phyloP scores from a whole-genome alignment of 1,140 invertebrate genomes.

The Drosophila busckii region DNA sequence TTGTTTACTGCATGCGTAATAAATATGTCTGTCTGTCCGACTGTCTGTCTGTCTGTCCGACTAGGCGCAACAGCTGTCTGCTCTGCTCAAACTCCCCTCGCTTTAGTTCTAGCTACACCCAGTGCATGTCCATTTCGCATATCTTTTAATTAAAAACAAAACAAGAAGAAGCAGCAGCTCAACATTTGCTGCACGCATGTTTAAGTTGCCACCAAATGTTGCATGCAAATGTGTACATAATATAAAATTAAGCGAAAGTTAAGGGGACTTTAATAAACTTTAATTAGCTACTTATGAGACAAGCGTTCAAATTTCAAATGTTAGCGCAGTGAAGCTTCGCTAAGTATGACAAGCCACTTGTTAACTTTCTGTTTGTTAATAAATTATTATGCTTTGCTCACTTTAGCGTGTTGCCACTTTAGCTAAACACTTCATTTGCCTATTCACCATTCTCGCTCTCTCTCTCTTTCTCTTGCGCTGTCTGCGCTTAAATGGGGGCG shows the following conservation, averaged over 20 bases:
- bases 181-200: conserved; percentile 60
- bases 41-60: conserved; percentile 5
- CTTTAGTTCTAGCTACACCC: too few relatives aligned
- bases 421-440: conserved; percentile 19
- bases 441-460: background rate
- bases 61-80: background rate
- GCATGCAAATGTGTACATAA: conserved; percentile 53
- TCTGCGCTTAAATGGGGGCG: conserved; percentile 60
- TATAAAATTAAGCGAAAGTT: conserved; percentile 7
- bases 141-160: conserved; percentile 67
- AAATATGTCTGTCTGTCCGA: conserved; percentile 50
- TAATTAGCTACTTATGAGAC: conserved; percentile 35
- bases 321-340: too few relatives aligned
- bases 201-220: conserved; percentile 49
- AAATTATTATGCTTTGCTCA: too few relatives aligned
- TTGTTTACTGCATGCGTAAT: conserved; percentile 72
- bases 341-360: too few relatives aligned
- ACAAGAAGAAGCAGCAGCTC: conserved; percentile 1
- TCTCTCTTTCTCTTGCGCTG: background rate
- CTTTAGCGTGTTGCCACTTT: too few relatives aligned
- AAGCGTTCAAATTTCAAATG: conserved; percentile 11
- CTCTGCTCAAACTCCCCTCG: background rate
- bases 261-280: conserved; percentile 23
- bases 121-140: conserved; percentile 63
- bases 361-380: too few relatives aligned